Evolutionary conservation across 2,888 invertebrate species (phyloP).

Genomic region (Toxonevra muliebris): DNA sequence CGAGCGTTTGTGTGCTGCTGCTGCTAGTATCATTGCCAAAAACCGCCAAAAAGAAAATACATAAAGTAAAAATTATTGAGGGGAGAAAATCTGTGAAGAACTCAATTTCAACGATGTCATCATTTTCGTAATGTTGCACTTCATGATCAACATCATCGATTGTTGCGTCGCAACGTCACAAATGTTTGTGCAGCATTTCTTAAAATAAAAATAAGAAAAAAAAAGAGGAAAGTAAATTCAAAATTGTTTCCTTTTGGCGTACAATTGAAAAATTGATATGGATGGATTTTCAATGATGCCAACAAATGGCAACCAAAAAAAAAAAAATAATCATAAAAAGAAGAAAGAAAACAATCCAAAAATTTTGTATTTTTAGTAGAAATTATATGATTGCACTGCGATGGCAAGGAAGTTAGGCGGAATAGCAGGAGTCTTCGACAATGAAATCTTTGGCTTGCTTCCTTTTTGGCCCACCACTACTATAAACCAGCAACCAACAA

Average conservation of each 20-base stretch:
- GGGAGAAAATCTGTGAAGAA: neutral
- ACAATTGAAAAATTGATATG: conserved; percentile 50
- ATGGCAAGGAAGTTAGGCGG: too few species aligned
- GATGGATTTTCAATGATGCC: conserved; percentile 45
- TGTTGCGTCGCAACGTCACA: conserved; percentile 9
- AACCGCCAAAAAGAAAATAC: neutral
- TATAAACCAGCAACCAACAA: neutral
- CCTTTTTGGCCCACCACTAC: too few species aligned
- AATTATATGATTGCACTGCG: neutral
- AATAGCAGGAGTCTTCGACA: too few species aligned
- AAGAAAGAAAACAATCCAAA: neutral
- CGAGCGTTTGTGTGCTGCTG: neutral
- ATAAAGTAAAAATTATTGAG: neutral
- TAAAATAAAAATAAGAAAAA: conserved; percentile 13
- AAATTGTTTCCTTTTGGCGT: conserved; percentile 42
- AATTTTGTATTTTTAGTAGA: neutral
- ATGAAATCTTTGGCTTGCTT: too few species aligned
- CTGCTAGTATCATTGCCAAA: conserved; percentile 7
- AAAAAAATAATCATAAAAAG: neutral
- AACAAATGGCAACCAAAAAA: conserved; percentile 26
- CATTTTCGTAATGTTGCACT: conserved; percentile 1
- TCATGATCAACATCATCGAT: neutral
- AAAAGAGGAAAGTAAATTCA: conserved; percentile 19
- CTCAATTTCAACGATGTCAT: too few species aligned
- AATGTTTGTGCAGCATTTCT: neutral